A percentile compares a stretch with the other conserved stretches of the same genome.
These are phyloP conservation scores for Sarcophaga carnaria DNA, from an alignment of 2,888 invertebrate species.

Conservation along the genomic window DNA sequence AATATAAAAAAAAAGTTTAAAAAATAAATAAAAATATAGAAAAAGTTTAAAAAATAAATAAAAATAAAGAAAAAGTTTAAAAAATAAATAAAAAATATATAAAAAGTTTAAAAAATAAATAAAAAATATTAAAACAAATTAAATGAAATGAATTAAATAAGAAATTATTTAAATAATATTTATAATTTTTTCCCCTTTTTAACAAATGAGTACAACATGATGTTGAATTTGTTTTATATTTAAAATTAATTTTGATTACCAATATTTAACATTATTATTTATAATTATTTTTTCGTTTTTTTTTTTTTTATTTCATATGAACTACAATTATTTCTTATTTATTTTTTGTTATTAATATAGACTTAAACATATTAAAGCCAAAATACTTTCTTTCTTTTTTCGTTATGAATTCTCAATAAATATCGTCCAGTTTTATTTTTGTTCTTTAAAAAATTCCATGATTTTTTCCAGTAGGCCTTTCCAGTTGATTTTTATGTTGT, in stretches of 20 bases:
- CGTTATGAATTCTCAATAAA: not conserved
- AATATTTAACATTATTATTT: slow-evolving; percentile 43
- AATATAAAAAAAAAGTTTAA: too few relatives aligned
- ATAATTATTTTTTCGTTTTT: not conserved
- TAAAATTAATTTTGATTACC: slow-evolving; percentile 46
- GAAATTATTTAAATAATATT: not conserved
- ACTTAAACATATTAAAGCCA: slow-evolving; percentile 47
- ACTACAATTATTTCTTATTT: slow-evolving; percentile 27
- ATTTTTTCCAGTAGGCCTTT: not conserved
- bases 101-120: not conserved
- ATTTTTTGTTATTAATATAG: not conserved
- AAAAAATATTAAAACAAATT: not conserved
- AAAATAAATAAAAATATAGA: too few relatives aligned
- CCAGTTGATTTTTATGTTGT: not conserved
- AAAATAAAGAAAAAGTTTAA: too few relatives aligned
- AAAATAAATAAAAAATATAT: too few relatives aligned
- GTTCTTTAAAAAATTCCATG: not conserved
- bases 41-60: too few relatives aligned
- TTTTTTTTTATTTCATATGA: not conserved
- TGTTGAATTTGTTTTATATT: slow-evolving; percentile 26
- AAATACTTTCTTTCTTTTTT: not conserved
- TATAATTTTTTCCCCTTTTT: not conserved
- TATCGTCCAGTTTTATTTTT: not conserved
- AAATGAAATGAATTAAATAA: too few relatives aligned
- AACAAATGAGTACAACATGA: not conserved